Evolutionary conservation across 2,888 invertebrate species (phyloP).

Genomic region (Balanococcus diminutus): DNA sequence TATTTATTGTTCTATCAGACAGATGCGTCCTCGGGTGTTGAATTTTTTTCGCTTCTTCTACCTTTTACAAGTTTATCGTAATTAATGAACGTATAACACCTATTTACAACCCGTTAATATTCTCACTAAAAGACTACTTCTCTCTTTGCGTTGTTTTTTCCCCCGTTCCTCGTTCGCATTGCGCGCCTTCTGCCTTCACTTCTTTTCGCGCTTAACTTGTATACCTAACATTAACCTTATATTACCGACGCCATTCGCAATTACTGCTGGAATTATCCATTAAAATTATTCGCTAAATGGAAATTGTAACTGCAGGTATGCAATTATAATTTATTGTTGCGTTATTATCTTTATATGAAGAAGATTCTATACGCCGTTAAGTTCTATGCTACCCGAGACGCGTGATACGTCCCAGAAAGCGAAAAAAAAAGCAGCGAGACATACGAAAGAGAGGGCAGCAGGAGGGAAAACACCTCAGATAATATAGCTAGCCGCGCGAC

Average conservation of each 20-base stretch:
- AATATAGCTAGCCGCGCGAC: slow-evolving; percentile 23
- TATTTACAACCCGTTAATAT: slow-evolving; percentile 49
- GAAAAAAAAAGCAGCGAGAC: background rate
- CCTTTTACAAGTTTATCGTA: slow-evolving; percentile 41
- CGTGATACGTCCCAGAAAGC: slow-evolving; percentile 27
- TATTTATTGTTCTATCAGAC: slow-evolving; percentile 37
- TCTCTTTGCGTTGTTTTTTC: slow-evolving; percentile 4
- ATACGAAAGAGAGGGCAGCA: background rate
- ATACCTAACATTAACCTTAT: slow-evolving; percentile 26
- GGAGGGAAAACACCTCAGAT: slow-evolving; percentile 19
- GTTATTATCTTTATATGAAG: slow-evolving; percentile 52
- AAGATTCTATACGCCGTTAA: slow-evolving; percentile 38
- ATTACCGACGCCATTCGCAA: slow-evolving; percentile 48
- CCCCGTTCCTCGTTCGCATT: background rate
- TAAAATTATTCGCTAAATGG: slow-evolving; percentile 53
- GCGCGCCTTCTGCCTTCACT: background rate
- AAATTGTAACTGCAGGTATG: slow-evolving; percentile 52
- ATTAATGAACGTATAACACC: slow-evolving; percentile 50
- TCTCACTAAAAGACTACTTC: slow-evolving; percentile 35
- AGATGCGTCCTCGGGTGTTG: slow-evolving; percentile 38
- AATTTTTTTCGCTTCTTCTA: background rate
- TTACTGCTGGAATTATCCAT: slow-evolving; percentile 52
- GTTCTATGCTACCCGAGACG: background rate
- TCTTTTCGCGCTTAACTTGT: background rate
- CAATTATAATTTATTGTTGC: slow-evolving; percentile 53